These are phyloP conservation scores for Globodera rostochiensis DNA, from an alignment of 1,140 invertebrate species.

Conservation along the genomic window DNA sequence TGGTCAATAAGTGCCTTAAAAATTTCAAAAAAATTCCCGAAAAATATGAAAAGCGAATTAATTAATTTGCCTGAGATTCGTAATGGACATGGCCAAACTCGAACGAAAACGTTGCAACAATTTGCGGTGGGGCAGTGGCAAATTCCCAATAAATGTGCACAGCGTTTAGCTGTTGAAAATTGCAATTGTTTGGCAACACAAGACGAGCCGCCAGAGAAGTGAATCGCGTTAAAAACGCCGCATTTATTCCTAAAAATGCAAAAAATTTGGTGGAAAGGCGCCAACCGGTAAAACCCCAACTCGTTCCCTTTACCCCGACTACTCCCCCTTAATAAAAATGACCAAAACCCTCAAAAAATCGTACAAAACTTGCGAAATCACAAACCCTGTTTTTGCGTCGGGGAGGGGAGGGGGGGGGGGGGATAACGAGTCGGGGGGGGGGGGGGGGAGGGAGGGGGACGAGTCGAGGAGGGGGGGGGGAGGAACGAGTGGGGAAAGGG, in stretches of 20 bases:
- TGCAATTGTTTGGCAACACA: constrained; percentile 8
- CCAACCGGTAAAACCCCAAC: no score
- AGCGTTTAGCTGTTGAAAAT: constrained; percentile 8
- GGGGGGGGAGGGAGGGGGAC: no score
- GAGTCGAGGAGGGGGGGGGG: no score
- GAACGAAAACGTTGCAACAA: neutral
- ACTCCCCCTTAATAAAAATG: no score
- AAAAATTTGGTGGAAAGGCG: no score
- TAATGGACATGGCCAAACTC: neutral
- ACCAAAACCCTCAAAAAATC: no score
- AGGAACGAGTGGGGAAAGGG: no score
- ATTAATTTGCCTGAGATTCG: neutral
- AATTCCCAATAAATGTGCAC: constrained; percentile 3
- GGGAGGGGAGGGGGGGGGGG: no score
- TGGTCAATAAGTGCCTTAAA: constrained; percentile 16
- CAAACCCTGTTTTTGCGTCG: no score
- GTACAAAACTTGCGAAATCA: no score
- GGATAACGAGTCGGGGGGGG: no score
- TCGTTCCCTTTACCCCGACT: no score
- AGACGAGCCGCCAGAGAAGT: neutral
- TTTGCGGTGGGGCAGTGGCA: constrained; percentile 1
- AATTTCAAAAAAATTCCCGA: neutral
- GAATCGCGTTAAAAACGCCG: neutral
- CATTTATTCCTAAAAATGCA: neutral
- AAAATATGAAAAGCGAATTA: neutral